Conservation (phyloP, 2,113 vertebrate genomes). For the Oenanthe oenanthe region DNA sequence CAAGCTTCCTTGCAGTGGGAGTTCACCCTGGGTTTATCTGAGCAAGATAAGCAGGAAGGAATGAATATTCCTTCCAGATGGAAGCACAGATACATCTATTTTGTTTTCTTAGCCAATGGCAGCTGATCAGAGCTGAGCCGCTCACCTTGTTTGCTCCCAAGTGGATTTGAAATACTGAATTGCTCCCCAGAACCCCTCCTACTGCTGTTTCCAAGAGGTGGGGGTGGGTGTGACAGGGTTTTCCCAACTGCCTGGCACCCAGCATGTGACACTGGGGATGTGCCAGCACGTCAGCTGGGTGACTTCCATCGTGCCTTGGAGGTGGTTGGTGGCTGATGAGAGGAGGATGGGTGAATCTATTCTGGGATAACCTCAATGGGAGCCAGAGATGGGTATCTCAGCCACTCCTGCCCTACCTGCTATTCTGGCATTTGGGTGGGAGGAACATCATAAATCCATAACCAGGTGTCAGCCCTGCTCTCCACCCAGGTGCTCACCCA, state of each 20-base stretch:
- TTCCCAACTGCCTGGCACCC: not conserved
- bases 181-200: not conserved
- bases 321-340: not conserved
- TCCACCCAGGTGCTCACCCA: not conserved
- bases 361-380: not conserved
- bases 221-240: not conserved
- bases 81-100: not conserved
- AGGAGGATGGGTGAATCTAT: not conserved
- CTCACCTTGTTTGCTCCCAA: not conserved
- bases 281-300: not conserved
- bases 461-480: not conserved
- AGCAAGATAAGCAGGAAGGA: not conserved
- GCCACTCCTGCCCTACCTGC: not conserved
- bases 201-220: not conserved
- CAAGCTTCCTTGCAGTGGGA: not conserved
- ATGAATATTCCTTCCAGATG: not conserved
- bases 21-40: not conserved
- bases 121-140: not conserved
- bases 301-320: not conserved
- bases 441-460: not conserved
- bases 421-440: not conserved
- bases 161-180: not conserved
- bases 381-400: constrained; percentile 5
- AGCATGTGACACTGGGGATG: not conserved
- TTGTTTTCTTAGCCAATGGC: not conserved